Evolutionary conservation across 2,888 invertebrate genomes (phyloP).

Genomic region (Eupithecia tripunctaria): DNA sequence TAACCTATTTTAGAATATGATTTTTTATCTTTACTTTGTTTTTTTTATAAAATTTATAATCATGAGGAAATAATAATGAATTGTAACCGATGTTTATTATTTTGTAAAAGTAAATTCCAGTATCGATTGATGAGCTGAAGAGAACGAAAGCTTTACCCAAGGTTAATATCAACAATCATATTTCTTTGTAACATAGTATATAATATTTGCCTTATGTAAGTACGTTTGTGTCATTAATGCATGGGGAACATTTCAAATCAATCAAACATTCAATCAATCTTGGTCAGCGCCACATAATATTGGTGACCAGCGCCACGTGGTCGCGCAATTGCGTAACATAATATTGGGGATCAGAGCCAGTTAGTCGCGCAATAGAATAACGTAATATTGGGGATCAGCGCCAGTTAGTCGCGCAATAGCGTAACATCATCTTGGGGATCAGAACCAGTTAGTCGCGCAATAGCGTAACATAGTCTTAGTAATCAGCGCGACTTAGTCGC

Average conservation of each 20-base stretch:
- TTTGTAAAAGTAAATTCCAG: neutral
- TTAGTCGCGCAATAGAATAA: no score
- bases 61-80: neutral
- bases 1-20: neutral
- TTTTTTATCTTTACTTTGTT: neutral
- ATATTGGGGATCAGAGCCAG: no score
- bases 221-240: neutral
- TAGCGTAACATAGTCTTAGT: no score
- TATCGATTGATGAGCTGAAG: neutral
- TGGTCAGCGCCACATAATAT: no score
- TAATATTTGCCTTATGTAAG: neutral
- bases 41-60: neutral
- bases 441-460: no score
- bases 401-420: no score
- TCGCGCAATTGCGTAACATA: no score
- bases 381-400: no score
- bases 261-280: no score
- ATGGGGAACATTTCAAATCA: neutral
- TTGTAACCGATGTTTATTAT: neutral
- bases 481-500: neutral
- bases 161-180: neutral
- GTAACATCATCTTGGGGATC: no score
- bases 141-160: neutral
- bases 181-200: neutral
- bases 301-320: no score